Evolutionary conservation across 2,113 vertebrate species (phyloP).

Genomic region (Cynopterus brachyotis): DNA sequence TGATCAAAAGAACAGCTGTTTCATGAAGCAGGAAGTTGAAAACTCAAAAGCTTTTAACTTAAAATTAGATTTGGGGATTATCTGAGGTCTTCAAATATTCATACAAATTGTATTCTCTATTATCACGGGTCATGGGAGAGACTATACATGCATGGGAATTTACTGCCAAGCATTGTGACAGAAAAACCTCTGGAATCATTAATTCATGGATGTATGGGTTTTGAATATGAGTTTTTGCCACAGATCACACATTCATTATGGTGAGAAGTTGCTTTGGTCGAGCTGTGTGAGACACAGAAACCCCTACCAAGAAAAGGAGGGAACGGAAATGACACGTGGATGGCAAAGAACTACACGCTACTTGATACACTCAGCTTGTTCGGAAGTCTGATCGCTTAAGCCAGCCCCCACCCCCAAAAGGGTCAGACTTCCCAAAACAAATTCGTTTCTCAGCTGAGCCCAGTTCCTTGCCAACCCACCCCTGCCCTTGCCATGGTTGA

Average conservation of each 20-base stretch:
- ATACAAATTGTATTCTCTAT: slow-evolving; percentile 14
- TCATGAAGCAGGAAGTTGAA: slow-evolving; percentile 47
- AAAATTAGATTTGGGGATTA: slow-evolving; percentile 69
- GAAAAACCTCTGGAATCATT: slow-evolving; percentile 30
- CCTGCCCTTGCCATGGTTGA: accelerated
- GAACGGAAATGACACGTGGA: accelerated
- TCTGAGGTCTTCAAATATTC: slow-evolving; percentile 53
- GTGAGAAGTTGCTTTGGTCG: not conserved
- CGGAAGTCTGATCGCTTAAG: not conserved
- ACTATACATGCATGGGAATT: not conserved
- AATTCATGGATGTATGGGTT: not conserved
- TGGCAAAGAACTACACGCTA: not conserved
- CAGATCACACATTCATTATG: not conserved
- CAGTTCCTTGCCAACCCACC: not conserved
- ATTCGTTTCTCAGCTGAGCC: not conserved
- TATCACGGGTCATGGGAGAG: not conserved
- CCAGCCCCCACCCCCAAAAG: not conserved
- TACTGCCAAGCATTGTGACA: not conserved
- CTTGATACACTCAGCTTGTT: not conserved
- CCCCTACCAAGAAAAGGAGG: not conserved
- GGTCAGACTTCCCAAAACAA: not conserved
- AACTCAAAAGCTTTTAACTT: slow-evolving; percentile 48
- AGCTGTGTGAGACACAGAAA: not conserved
- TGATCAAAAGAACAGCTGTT: slow-evolving; percentile 28
- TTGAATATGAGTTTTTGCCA: slow-evolving; percentile 23